These are phyloP conservation scores for Mercenaria mercenaria DNA, from an alignment of 1,140 invertebrate genomes.

Conservation along the genomic window DNA sequence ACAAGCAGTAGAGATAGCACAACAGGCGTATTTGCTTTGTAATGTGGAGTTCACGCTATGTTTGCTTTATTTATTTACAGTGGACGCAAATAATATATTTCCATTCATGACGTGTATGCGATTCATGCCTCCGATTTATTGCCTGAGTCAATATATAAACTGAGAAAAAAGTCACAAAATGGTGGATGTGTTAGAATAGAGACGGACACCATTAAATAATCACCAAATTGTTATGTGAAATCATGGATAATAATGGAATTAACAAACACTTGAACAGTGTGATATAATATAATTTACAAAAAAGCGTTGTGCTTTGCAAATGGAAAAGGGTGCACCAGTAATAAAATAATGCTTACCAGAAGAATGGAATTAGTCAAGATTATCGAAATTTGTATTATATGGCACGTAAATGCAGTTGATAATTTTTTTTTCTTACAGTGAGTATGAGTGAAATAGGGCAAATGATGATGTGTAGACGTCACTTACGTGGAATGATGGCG, in stretches of 20 bases:
- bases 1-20: too few species aligned
- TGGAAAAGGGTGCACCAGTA: not conserved
- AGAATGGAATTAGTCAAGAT: too few species aligned
- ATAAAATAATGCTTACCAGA: too few species aligned
- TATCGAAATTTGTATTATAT: too few species aligned
- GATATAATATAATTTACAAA: too few species aligned
- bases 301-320: not conserved
- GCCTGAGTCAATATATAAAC: not conserved
- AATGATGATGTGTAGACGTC: not conserved
- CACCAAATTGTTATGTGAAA: too few species aligned
- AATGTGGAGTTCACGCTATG: too few species aligned
- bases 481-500: not conserved
- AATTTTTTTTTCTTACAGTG: not conserved
- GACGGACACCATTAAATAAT: not conserved
- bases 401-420: not conserved
- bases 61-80: slow-evolving; percentile 10
- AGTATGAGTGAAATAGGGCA: not conserved
- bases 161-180: not conserved
- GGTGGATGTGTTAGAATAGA: not conserved
- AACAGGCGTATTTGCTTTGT: too few species aligned
- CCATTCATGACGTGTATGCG: not conserved
- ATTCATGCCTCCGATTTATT: not conserved
- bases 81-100: slow-evolving; percentile 6
- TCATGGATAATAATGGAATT: too few species aligned
- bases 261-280: too few species aligned